A percentile compares a stretch with the other conserved stretches of the same genome.
Evolutionary conservation across 2,888 invertebrate species (phyloP).

Genomic region (Philhelius pedissequus): DNA sequence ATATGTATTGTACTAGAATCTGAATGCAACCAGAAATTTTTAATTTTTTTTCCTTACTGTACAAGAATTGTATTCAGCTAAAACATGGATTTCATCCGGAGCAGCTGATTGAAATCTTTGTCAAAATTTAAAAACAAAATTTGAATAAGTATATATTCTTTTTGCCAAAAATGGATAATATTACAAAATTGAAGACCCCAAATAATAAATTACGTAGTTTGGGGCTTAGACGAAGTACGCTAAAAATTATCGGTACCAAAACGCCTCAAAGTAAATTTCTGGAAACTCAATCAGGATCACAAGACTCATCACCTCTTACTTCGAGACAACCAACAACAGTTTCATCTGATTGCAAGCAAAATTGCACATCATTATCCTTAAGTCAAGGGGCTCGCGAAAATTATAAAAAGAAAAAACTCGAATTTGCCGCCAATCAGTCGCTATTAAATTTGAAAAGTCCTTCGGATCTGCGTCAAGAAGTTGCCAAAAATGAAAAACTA

Average conservation of each 20-base stretch:
- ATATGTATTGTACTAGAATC: too few species aligned
- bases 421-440: background rate
- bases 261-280: constrained; percentile 55
- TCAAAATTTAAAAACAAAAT: background rate
- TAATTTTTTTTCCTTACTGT: too few species aligned
- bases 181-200: constrained; percentile 30
- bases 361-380: constrained; percentile 70
- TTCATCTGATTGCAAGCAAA: constrained; percentile 56
- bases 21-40: too few species aligned
- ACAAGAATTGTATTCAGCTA: too few species aligned
- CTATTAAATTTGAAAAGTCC: background rate
- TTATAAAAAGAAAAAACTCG: constrained; percentile 63
- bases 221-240: constrained; percentile 28
- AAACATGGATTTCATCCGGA: too few species aligned
- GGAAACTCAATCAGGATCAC: background rate
- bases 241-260: background rate
- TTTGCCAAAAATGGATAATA: constrained; percentile 4
- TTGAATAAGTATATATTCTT: too few species aligned
- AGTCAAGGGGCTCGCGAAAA: constrained; percentile 64
- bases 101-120: background rate
- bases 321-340: constrained; percentile 29
- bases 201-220: constrained; percentile 36
- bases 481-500: constrained; percentile 60
- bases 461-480: constrained; percentile 35
- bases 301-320: constrained; percentile 61